Evolutionary conservation across 2,888 invertebrate genomes (phyloP), one percentile per base, ranked within the genome.

Genomic region (Mythimna loreyi): DNA sequence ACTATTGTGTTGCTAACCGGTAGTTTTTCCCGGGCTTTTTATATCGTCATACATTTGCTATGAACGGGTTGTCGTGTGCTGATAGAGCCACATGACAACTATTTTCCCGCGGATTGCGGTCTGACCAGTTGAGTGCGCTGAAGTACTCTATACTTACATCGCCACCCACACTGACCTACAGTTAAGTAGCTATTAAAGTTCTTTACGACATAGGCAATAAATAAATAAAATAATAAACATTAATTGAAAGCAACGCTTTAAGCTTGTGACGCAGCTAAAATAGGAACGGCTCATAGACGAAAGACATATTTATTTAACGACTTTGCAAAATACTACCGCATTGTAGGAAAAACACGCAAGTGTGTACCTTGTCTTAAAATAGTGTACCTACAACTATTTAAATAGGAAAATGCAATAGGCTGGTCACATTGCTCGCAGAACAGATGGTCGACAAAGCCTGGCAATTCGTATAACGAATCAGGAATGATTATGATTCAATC

Each of bases 351-450:
- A 19, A 40, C 66, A 56, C 58, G 66, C 47, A 55, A 75, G 55
- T 45, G 47, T 56, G 56, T 86, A 61, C 72, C 82, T 86, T 83
- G 82, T 57, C 83, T 85, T 86, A 82, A 80, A 87, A 87, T 87
- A 88, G 84, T 83, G 67, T 80, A 81, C 82, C 40, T 19, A 40
- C 40, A 40, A 2, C 40, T 40, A 40, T 40, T 19, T 40, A 40
- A 0, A 36, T 36, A 8, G 13, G 36, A 36, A 36, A 36, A 36
- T 11, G 36, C 36, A 36, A 6, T 40, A 40, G 19, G 40, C 16
- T 6, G 16, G 16, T 5, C 5, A 40, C 5, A 40, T 40, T 40
- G 40, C 40, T 40, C 16, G 5, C 5, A 40, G 40, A 40, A 40
- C 19, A 16, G 40, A 19, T 40, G 5, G 40, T 40, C 16, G 40